Conservation (phyloP, 2,797 vertebrate species). For the Siniperca undulata region DNA sequence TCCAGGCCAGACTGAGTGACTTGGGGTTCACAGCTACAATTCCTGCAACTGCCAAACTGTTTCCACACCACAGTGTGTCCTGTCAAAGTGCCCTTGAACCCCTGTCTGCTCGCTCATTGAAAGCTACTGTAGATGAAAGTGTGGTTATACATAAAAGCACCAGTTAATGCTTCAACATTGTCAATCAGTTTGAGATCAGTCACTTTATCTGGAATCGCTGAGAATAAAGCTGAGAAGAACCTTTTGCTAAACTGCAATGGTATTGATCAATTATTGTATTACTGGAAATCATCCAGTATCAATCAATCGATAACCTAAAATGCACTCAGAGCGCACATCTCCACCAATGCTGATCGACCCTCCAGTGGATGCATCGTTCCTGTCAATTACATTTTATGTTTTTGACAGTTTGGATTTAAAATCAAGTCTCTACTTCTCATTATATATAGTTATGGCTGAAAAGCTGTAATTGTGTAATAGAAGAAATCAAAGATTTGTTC, state of each 20-base stretch:
- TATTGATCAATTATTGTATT: constrained; percentile 18
- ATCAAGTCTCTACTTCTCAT: background rate
- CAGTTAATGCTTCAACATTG: constrained; percentile 12
- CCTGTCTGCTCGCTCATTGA: constrained; percentile 5
- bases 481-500: background rate
- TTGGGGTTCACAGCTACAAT: constrained; percentile 16
- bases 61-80: constrained; percentile 23
- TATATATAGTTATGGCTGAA: background rate
- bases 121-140: background rate
- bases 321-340: background rate
- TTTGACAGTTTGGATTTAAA: background rate
- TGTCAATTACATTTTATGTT: background rate
- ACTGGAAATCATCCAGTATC: constrained; percentile 6
- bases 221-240: constrained; percentile 8
- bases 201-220: constrained; percentile 18
- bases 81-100: constrained; percentile 26
- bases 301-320: constrained; percentile 3
- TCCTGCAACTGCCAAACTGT: constrained; percentile 19
- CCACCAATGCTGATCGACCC: background rate
- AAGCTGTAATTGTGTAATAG: background rate
- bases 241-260: constrained; percentile 9
- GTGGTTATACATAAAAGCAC: constrained; percentile 18
- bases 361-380: background rate
- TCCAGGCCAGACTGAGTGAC: constrained; percentile 24
- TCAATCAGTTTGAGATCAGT: constrained; percentile 11